Conservation (phyloP, 2,797 vertebrate species). For the Psittacula echo region DNA sequence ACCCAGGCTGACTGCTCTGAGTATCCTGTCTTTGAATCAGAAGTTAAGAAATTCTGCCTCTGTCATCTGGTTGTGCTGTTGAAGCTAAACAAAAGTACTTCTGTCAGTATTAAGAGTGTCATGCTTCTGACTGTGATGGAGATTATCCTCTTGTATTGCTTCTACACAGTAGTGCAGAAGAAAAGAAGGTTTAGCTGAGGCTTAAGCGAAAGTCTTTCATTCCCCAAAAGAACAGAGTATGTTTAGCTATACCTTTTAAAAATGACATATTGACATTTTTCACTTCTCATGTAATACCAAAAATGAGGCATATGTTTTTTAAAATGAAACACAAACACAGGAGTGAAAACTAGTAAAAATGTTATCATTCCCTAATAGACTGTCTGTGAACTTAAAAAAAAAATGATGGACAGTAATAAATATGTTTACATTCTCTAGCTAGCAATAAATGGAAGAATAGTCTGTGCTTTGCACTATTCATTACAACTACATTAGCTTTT, state of each 20-base stretch:
- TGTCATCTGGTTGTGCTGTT: not conserved
- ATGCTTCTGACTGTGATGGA: not conserved
- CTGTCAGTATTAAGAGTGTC: not conserved
- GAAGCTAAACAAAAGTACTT: not conserved
- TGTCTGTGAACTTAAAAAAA: not conserved
- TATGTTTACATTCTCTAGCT: not conserved
- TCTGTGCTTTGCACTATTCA: not conserved
- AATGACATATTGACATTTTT: not conserved
- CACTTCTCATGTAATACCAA: not conserved
- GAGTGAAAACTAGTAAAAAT: not conserved
- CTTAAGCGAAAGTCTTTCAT: constrained; percentile 9
- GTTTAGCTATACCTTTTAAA: not conserved
- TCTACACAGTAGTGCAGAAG: not conserved
- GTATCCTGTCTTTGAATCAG: constrained; percentile 9
- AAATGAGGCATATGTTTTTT: not conserved
- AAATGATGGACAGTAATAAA: not conserved
- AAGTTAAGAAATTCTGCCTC: constrained; percentile 9
- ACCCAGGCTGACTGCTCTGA: constrained; percentile 4
- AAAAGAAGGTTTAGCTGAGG: constrained; percentile 2
- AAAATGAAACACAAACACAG: not conserved
- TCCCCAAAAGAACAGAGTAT: not conserved
- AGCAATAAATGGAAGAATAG: not conserved
- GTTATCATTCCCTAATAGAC: not conserved
- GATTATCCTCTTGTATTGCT: not conserved
- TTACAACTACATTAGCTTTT: not conserved